Conservation (phyloP, 2,797 vertebrate genomes). For the Cynopterus sphinx region DNA sequence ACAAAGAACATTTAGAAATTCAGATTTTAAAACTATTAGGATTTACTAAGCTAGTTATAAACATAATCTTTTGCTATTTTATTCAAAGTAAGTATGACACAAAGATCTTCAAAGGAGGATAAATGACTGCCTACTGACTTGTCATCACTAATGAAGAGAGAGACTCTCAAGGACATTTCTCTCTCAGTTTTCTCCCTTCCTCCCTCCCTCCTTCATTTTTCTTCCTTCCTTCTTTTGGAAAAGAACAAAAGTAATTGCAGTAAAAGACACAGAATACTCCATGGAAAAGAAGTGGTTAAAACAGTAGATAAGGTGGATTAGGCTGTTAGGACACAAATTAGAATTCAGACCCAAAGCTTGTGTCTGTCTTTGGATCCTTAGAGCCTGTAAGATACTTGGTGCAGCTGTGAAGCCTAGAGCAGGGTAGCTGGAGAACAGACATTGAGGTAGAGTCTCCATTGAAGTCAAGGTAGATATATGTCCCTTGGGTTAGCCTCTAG, state of each 20-base stretch:
- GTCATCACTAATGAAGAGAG: background rate
- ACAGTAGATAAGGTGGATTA: background rate
- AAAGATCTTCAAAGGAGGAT: slow-evolving; percentile 53
- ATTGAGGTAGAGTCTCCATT: background rate
- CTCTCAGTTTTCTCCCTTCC: background rate
- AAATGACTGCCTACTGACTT: background rate
- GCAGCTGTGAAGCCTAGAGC: background rate
- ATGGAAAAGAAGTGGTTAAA: background rate
- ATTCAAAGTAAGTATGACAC: slow-evolving; percentile 50
- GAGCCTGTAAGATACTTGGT: background rate
- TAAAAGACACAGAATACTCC: background rate
- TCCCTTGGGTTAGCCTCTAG: background rate
- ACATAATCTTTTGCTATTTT: slow-evolving; percentile 58
- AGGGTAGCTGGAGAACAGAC: background rate
- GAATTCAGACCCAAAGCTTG: background rate
- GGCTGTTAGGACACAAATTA: background rate
- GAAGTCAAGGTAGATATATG: background rate
- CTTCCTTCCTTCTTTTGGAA: background rate
- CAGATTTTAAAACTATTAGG: slow-evolving; percentile 34
- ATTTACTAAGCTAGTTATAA: slow-evolving; percentile 45
- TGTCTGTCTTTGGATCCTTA: background rate
- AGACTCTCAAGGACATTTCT: background rate
- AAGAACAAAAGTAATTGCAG: background rate
- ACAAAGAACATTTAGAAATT: slow-evolving; percentile 1
- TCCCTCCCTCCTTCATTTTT: background rate